Conservation (phyloP, 2,113 vertebrate species). For the Desmodus rotundus region DNA sequence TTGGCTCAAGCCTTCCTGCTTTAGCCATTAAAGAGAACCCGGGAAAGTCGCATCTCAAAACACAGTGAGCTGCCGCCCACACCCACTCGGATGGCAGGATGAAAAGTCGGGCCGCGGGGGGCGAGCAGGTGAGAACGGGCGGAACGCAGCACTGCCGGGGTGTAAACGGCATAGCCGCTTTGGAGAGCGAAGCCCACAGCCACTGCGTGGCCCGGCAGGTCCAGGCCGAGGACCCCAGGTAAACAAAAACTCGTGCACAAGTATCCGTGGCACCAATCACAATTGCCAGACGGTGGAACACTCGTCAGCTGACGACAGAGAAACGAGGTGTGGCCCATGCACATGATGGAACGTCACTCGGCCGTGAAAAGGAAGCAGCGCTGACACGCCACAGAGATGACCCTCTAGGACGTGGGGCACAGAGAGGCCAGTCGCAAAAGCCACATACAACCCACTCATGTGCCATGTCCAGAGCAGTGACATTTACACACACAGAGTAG, state of each 20-base stretch:
- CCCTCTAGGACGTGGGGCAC: rapidly evolving
- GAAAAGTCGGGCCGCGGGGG: background rate
- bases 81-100: background rate
- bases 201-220: background rate
- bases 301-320: background rate
- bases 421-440: background rate
- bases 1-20: background rate
- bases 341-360: background rate
- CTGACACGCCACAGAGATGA: rapidly evolving
- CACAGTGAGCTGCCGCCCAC: background rate
- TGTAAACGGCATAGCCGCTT: background rate
- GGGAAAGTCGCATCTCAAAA: background rate
- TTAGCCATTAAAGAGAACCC: background rate
- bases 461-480: background rate
- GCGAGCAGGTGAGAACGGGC: background rate
- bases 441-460: rapidly evolving
- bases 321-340: background rate
- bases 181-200: background rate
- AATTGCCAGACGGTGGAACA: background rate
- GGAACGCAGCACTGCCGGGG: background rate
- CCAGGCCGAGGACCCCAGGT: background rate
- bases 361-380: background rate
- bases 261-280: background rate
- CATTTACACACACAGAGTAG: rapidly evolving
- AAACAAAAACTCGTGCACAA: background rate